Base-by-base conservation (phyloP, 1,140 invertebrate species). In the Drosophila biarmipes region DNA sequence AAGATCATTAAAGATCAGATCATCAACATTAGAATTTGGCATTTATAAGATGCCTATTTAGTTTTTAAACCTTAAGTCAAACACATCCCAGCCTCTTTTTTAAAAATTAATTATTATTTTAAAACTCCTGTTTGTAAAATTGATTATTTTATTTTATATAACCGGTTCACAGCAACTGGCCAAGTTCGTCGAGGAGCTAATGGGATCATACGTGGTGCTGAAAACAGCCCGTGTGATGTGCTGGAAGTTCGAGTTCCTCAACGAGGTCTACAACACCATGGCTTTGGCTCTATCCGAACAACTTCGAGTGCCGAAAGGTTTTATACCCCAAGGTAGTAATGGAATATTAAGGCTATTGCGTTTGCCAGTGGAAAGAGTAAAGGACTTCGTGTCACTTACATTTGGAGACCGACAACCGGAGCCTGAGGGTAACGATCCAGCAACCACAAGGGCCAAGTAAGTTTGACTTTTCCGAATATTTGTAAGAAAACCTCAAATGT, bases 161-260 rank as follows among this genome's bases (percentile, higher is more conserved):
- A 21, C 4, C 17, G 27, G n/a, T 14, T 1, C 0, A 6, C 15
- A 77, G 72, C n/a, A 55, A 42, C 27, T 55, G 21, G 57, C 56
- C n/a, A 48, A 66, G 7, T 90, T 78, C 14, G 74, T 92, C 4
- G 91, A 92, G 51, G 66, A 80, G 27, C 49, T 90, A 0, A 92
- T 92, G 91, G 90, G 91, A 8, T 78, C 89, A 29, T 92, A 91
- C 61, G 81, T 90, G 29, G 76, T 86, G 2, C 24, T 76, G 1
- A 92, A 92, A 31, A 89, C 79, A 11, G 52, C 77, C 24, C 86
- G 91, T 6, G 80, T 92, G 6, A 91, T 92, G 91, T 91, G 91
- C 45, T 91, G 91, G 86, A 91, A 91, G 56, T 92, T 91, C 21
- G 78, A 91, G 40, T 92, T 92, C 10, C 68, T 82, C 7, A 90